Evolutionary conservation across 2,888 invertebrate species (phyloP), one percentile per base, ranked within the genome.

Genomic region (Oconnorella tubifera): DNA sequence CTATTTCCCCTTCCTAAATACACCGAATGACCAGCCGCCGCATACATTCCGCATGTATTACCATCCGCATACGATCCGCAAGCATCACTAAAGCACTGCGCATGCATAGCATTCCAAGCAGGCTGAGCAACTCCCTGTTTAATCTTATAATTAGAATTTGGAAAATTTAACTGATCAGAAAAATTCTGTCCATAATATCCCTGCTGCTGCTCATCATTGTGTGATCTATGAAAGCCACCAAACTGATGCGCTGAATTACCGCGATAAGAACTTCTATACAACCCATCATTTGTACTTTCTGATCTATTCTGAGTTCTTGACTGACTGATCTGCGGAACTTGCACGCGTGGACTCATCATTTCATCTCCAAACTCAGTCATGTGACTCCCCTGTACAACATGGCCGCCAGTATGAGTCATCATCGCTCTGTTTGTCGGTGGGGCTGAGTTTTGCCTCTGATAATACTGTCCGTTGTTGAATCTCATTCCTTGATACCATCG

Each of bases 291-390:
- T n/a, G n/a, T n/a, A n/a, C n/a, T n/a, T n/a, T n/a, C n/a, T 19
- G 10, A 19, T 19, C 40, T 40, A 19, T 40, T 40, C 19, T 10
- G 10, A 40, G 19, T 19, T 14, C 40, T 10, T 19, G 80, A 79
- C 66, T 79, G 79, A 68, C 78, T 79, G 57, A 80, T 78, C 64
- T 78, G 79, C 10, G 79, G 79, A 27, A 80, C 80, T 66, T 80
- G 80, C 6, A 80, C 78, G 69, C 77, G 77, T 3, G 80, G 80
- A 63, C 78, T 78, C n/a, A 72, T 71, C 10, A 77, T 68, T 64
- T 78, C 75, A 31, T 69, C 66, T 14, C 10, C 10, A 40, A 14
- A 40, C 40, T 40, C 40, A n/a, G n/a, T n/a, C n/a, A n/a, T n/a
- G n/a, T n/a, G n/a, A n/a, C n/a, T n/a, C 40, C 19, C 40, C 40